Conservation (phyloP, 1,140 invertebrate species). For the Scaptomyza graminum region DNA sequence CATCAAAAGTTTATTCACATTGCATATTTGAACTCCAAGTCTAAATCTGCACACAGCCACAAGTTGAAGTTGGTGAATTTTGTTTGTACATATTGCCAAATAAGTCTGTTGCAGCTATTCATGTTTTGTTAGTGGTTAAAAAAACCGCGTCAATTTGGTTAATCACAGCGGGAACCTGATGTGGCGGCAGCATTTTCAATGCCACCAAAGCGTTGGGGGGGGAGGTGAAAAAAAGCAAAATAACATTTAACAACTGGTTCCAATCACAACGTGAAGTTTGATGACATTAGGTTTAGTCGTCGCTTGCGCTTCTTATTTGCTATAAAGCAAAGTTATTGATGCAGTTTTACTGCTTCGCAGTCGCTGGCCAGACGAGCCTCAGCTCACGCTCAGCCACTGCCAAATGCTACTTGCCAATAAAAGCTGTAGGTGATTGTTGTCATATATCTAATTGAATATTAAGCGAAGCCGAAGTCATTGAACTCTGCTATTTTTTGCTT, state of each 20-base stretch:
- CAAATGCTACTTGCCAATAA: constrained; percentile 23
- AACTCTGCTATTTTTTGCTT: neutral
- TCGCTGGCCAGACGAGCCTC: constrained; percentile 13
- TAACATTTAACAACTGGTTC: constrained; percentile 47
- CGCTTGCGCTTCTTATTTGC: constrained; percentile 40
- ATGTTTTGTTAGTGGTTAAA: constrained; percentile 33
- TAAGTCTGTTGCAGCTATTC: constrained; percentile 38
- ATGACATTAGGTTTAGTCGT: constrained; percentile 49
- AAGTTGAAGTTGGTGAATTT: constrained; percentile 13
- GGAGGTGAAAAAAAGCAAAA: constrained; percentile 17
- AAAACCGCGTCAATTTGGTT: constrained; percentile 31
- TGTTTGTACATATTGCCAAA: constrained; percentile 36
- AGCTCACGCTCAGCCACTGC: neutral
- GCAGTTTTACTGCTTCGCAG: constrained; percentile 10
- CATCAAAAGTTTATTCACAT: constrained; percentile 39
- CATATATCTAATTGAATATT: constrained; percentile 9
- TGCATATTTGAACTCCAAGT: constrained; percentile 26
- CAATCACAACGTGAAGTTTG: constrained; percentile 46
- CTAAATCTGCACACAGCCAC: constrained; percentile 28
- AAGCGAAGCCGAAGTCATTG: constrained; percentile 12
- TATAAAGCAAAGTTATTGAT: constrained; percentile 40
- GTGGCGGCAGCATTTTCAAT: constrained; percentile 36
- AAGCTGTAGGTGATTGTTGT: constrained; percentile 27
- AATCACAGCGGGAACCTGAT: constrained; percentile 44
- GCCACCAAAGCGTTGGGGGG: constrained; percentile 26